Base-by-base conservation (phyloP, 2,113 vertebrate genomes). In the Saiga tatarica region DNA sequence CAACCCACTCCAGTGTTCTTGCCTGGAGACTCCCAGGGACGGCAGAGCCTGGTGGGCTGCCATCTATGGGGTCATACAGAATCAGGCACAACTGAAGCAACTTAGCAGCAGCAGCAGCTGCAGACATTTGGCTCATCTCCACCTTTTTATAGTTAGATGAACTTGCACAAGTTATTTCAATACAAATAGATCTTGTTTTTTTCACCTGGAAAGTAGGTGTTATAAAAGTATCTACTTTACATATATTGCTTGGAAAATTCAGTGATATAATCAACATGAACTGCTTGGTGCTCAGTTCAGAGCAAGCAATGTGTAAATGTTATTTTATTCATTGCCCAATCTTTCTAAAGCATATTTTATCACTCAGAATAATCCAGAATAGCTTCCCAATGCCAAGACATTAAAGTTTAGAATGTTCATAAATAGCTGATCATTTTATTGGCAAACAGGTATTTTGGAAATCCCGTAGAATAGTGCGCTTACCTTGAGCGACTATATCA, bases 201-300 rank as follows among this genome's bases (percentile, higher is more conserved):
- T 89, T 87, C 47, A 50, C 52, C 23, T 67, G 57, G 25, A 94
- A 91, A 94, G 36, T 26, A 16, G 33, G 50, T 14, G 89, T 81
- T 47, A 94, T 50, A 36, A 92, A 89, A 42, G 26, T 36, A 14
- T 62, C 45, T 91, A 45, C n/a, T 78, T 92, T 64, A 82, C 62
- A 79, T 39, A 26, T 23, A 19, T 21, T 50, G 25, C 42, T 86
- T 86, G n/a, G 19, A 93, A 84, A 62, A 93, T 39, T 83, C 42
- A 78, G 6, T 14, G n/a, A 59, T 84, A 67, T 1, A 82, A 50
- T 47, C 21, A 16, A 67, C n/a, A 74, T 16, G 50, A 67, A 76
- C 74, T 28, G 7, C 17, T 64, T 21, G 16, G 87, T n/a, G 47
- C 7, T 11, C 23, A 67, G 21, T 25, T 57, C 45, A 71, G 26